Conservation (phyloP, 2,888 invertebrate species). For the Lithophane leautieri region DNA sequence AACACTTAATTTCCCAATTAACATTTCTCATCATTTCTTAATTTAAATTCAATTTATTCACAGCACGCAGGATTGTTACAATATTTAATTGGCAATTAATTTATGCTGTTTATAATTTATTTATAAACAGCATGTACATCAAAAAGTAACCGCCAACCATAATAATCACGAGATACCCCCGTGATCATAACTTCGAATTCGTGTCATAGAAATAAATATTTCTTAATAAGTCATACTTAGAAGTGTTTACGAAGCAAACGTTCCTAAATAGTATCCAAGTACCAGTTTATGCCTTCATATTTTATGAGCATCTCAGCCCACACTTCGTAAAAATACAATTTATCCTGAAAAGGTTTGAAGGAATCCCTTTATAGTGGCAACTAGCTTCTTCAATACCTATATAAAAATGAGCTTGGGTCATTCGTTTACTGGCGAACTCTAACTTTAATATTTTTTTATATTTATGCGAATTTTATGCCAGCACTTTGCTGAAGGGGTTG, state of each 20-base stretch:
- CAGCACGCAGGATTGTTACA: background rate
- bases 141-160: background rate
- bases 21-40: constrained; percentile 24
- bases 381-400: constrained; percentile 33
- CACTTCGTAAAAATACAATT: constrained; percentile 55
- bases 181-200: background rate
- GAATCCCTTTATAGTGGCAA: constrained; percentile 46
- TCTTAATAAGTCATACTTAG: background rate
- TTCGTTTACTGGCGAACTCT: constrained; percentile 26
- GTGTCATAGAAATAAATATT: constrained; percentile 1
- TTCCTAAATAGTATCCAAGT: constrained; percentile 24
- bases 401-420: constrained; percentile 33
- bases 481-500: constrained; percentile 3
- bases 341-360: constrained; percentile 43
- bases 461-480: constrained; percentile 27
- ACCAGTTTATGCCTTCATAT: constrained; percentile 42
- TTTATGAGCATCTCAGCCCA: constrained; percentile 42
- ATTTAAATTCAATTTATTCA: constrained; percentile 32
- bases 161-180: constrained; percentile 1
- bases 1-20: constrained; percentile 19
- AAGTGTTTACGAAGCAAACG: constrained; percentile 24
- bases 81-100: constrained; percentile 12
- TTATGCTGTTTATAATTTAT: too few relatives aligned
- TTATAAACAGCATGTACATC: background rate
- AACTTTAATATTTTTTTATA: constrained; percentile 36